A percentile compares a stretch with the other conserved stretches of the same genome.
phyloP scores from a whole-genome alignment of 2,113 vertebrate species.

The Rhadina sibilatrix region DNA sequence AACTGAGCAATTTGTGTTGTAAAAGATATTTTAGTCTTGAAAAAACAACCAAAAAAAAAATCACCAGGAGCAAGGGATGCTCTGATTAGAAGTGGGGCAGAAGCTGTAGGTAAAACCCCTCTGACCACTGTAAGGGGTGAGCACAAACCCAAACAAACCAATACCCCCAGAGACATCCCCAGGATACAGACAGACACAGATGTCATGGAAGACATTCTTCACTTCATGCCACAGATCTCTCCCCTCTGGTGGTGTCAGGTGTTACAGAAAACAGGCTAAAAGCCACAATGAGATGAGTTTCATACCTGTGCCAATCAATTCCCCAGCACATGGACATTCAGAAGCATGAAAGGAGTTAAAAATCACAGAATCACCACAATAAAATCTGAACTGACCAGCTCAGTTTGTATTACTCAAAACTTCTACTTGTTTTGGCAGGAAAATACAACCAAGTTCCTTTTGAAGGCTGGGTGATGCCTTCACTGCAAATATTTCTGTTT shows the following conservation, averaged over 20 bases:
- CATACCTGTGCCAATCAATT: neutral
- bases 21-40: neutral
- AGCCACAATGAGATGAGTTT: neutral
- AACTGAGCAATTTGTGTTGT: neutral
- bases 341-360: neutral
- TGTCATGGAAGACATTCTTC: neutral
- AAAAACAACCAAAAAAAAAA: neutral
- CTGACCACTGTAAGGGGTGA: neutral
- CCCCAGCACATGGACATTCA: neutral
- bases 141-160: neutral
- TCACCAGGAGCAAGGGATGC: neutral
- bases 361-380: fast-evolving
- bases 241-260: neutral
- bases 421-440: neutral
- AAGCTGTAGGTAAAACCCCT: neutral
- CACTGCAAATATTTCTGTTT: neutral
- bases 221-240: neutral
- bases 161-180: neutral
- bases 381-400: neutral
- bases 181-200: fast-evolving
- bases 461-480: neutral
- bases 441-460: neutral
- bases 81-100: neutral
- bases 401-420: neutral
- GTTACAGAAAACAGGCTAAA: neutral